phyloP scores from a whole-genome alignment of 2,113 vertebrate species.

The Carassius carassius region DNA sequence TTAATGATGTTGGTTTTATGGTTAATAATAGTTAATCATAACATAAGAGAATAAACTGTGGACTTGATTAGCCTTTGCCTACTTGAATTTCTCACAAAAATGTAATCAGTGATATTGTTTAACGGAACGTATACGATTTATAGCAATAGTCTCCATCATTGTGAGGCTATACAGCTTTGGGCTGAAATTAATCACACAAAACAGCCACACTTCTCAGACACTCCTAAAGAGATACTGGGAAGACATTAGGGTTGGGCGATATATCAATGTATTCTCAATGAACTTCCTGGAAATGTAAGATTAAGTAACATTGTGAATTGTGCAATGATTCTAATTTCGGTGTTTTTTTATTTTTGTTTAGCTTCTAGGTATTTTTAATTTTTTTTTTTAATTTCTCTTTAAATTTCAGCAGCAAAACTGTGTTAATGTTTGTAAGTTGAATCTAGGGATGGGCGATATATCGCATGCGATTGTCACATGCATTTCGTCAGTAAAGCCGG shows the following conservation, averaged over 20 bases:
- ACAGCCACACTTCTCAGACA: slow-evolving; percentile 26
- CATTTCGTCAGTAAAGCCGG: too few relatives aligned
- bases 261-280: neutral
- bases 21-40: neutral
- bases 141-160: neutral
- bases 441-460: too few relatives aligned
- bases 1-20: neutral
- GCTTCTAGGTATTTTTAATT: neutral
- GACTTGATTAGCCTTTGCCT: neutral
- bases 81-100: neutral
- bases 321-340: neutral
- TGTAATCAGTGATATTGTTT: neutral
- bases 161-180: neutral
- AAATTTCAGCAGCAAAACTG: neutral
- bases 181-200: neutral
- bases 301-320: neutral
- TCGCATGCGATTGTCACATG: too few relatives aligned
- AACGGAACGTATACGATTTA: neutral
- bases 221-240: neutral
- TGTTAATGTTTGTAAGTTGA: neutral
- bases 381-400: neutral
- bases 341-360: neutral
- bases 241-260: slow-evolving; percentile 6
- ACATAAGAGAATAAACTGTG: neutral
- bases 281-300: neutral